Conservation (phyloP, 2,113 vertebrate species). For the Channa argus region DNA sequence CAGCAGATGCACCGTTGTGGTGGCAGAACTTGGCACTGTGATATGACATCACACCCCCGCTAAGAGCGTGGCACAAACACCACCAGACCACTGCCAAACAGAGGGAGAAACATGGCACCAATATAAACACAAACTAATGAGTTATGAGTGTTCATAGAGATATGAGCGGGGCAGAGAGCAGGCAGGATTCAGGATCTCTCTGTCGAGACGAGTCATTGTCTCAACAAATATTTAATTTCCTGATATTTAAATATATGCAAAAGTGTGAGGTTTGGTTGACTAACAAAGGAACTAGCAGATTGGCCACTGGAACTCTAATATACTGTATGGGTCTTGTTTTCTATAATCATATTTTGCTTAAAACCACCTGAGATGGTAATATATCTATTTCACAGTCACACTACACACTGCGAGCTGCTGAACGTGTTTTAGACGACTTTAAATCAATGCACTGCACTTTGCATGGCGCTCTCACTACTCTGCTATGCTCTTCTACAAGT, state of each 20-base stretch:
- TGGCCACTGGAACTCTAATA: not conserved
- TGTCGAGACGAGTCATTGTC: slow-evolving; percentile 29
- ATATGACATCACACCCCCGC: slow-evolving; percentile 82
- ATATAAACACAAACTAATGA: slow-evolving; percentile 56
- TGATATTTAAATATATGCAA: slow-evolving; percentile 27
- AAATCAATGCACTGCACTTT: no score
- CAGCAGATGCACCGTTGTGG: slow-evolving; percentile 72
- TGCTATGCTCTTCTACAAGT: no score
- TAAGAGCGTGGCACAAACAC: slow-evolving; percentile 79
- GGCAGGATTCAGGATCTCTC: slow-evolving; percentile 27
- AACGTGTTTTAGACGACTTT: no score
- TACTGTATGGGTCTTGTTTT: not conserved
- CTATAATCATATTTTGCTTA: no score
- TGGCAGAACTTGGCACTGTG: slow-evolving; percentile 65
- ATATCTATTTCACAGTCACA: no score
- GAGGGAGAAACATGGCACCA: slow-evolving; percentile 52
- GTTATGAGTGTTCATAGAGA: slow-evolving; percentile 49
- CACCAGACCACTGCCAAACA: slow-evolving; percentile 61
- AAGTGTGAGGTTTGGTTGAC: slow-evolving; percentile 9
- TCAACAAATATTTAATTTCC: slow-evolving; percentile 32
- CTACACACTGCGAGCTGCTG: no score
- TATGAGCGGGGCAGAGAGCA: slow-evolving; percentile 2
- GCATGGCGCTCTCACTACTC: no score
- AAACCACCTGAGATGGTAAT: no score
- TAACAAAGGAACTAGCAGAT: not conserved